phyloP scores from a whole-genome alignment of 53 echinoderm and acorn worm genomes.

The Glandiceps talaboti region DNA sequence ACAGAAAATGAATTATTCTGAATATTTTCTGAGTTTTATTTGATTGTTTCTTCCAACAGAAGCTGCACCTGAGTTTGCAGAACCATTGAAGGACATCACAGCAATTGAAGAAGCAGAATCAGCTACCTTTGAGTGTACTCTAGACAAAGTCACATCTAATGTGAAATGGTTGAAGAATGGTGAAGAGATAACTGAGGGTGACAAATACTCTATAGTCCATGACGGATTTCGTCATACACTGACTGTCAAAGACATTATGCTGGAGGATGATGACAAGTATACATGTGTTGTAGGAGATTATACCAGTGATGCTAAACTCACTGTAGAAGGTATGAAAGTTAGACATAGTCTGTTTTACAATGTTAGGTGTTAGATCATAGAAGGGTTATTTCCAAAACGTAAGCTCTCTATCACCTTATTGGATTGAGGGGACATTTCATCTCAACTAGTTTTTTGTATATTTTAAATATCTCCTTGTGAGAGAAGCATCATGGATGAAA shows the following conservation, averaged over 20 bases:
- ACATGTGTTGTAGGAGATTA: background rate
- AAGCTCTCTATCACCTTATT: too few relatives aligned
- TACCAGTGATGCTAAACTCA: constrained; percentile 1
- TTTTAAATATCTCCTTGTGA: too few relatives aligned
- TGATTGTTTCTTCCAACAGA: constrained; percentile 25
- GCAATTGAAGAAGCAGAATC: constrained; percentile 28
- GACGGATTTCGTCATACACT: constrained; percentile 32
- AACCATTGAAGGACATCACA: constrained; percentile 33
- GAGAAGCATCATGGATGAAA: too few relatives aligned
- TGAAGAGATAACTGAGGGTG: constrained; percentile 26
- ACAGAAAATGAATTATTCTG: too few relatives aligned
- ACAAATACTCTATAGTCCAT: constrained; percentile 27
- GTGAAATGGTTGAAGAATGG: constrained; percentile 66
- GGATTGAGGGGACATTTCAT: too few relatives aligned
- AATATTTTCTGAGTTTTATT: too few relatives aligned
- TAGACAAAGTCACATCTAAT: constrained; percentile 49
- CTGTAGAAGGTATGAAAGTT: constrained; percentile 5
- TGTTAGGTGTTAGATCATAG: too few relatives aligned
- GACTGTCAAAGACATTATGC: constrained; percentile 32
- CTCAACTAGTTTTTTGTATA: too few relatives aligned
- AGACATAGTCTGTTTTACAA: too few relatives aligned
- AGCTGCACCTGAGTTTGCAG: constrained; percentile 36
- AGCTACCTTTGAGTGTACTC: constrained; percentile 39
- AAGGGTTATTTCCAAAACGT: too few relatives aligned
- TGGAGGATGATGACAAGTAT: constrained; percentile 39